Base-by-base conservation (phyloP, 2,888 invertebrate species). In the Sarcophaga rosellei region DNA sequence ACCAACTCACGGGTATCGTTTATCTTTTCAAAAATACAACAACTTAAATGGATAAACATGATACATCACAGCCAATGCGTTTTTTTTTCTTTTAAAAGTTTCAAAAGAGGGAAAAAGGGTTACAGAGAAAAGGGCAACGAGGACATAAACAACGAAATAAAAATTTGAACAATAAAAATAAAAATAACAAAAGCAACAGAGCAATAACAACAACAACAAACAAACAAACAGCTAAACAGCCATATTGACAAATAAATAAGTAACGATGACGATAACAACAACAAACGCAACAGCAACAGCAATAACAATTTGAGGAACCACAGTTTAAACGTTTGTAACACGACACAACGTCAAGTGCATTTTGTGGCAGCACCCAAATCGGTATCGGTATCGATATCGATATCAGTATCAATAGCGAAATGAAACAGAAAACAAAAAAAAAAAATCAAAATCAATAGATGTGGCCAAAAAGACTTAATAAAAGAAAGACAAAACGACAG, bases 281-380 rank as follows among this genome's bases (percentile, higher is more conserved):
- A 72, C 70, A 79, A n/a, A n/a, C n/a, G n/a, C n/a, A n/a, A n/a
- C n/a, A n/a, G n/a, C n/a, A 59, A 61, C 23, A 72, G 25, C 66
- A 84, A 72, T 65, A 79, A 75, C 12, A 25, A 68, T 57, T 59
- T 57, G 20, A 72, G 35, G 35, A 80, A 76, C 80, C 80, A 66
- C 84, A 84, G 80, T 76, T 76, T 62, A 76, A 84, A 76, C 76
- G 75, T 76, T 76, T 84, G 80, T 62, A 72, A 80, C 66, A 84
- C 66, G 80, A 76, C 76, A 80, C 70, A 73, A 65, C 79, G 75
- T 80, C 84, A 84, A 84, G 80, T 84, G 80, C 80, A 84, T 75
- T 84, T 84, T 80, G 75, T 63, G 79, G 73, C 83, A 76, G 76
- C 65, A 76, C 44, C 65, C 65, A 82, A 76, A 81, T 63, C 44